Evolutionary conservation across 2,888 invertebrate species (phyloP).

Genomic region (Taphrorychus bicolor): DNA sequence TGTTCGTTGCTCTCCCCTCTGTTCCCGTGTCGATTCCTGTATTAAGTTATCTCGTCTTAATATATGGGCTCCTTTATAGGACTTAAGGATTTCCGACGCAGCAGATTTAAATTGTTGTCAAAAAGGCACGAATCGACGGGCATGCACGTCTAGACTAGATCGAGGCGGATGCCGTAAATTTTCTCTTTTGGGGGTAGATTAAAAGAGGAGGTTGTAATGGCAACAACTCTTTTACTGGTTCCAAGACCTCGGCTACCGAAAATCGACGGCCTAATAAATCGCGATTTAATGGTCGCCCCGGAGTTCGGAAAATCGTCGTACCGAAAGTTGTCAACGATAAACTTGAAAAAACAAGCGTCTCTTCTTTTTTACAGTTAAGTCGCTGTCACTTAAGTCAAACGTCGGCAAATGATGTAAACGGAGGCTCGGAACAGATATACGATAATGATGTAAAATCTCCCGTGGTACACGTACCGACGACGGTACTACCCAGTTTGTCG

Average conservation of each 20-base stretch:
- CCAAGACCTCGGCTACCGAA: conserved; percentile 5
- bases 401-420: conserved; percentile 27
- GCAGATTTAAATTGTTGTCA: conserved; percentile 44
- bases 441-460: conserved; percentile 32
- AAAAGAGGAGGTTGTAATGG: conserved; percentile 12
- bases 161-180: conserved; percentile 39
- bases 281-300: background rate
- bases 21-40: conserved; percentile 42
- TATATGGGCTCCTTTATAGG: conserved; percentile 49
- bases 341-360: conserved; percentile 27
- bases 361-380: conserved; percentile 31
- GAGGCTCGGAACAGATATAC: conserved; percentile 16
- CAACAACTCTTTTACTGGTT: background rate
- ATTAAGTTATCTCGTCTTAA: conserved; percentile 48
- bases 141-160: conserved; percentile 24
- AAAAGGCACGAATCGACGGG: conserved; percentile 30
- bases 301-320: background rate
- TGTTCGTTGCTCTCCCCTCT: conserved; percentile 20
- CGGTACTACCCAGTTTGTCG: conserved; percentile 28
- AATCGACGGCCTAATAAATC: background rate
- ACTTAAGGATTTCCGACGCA: conserved; percentile 51
- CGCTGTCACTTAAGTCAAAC: conserved; percentile 29
- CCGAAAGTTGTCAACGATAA: conserved; percentile 21
- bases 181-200: conserved; percentile 20
- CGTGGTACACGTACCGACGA: conserved; percentile 10